Conservation (phyloP, 1,140 invertebrate genomes). For the Holcopasites calliopsidis region DNA sequence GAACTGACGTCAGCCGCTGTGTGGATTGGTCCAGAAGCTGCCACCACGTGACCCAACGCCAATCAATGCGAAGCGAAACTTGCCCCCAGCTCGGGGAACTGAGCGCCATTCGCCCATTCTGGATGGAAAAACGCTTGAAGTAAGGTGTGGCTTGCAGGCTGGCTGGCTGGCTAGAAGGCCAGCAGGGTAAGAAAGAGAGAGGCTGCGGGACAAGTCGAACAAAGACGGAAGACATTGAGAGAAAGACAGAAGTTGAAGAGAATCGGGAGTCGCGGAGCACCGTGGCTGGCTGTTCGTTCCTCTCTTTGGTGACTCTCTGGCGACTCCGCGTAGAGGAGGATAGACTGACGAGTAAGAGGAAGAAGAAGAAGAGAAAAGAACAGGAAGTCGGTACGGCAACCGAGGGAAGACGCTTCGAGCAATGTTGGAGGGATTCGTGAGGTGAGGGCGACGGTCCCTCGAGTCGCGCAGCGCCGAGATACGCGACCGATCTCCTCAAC, state of each 20-base stretch:
- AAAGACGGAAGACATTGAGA: conserved; percentile 8
- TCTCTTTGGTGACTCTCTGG: not conserved
- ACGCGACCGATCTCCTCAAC: conserved; percentile 26
- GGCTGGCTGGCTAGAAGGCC: conserved; percentile 25
- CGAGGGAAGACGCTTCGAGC: conserved; percentile 29
- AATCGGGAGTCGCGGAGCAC: not conserved
- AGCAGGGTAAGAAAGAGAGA: conserved; percentile 9
- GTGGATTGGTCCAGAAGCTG: conserved; percentile 67
- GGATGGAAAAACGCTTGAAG: conserved; percentile 69
- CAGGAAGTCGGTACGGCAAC: conserved; percentile 31
- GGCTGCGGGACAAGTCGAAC: not conserved
- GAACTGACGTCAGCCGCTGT: conserved; percentile 78
- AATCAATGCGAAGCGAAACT: conserved; percentile 57
- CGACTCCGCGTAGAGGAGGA: not conserved
- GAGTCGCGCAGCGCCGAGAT: conserved; percentile 38
- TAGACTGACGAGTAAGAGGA: not conserved
- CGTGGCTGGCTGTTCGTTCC: not conserved
- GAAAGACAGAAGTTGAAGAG: conserved; percentile 32
- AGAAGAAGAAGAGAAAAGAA: conserved; percentile 15
- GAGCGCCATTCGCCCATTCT: conserved; percentile 74
- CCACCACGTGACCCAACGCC: conserved; percentile 75
- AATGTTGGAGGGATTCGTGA: conserved; percentile 50
- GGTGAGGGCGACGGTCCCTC: conserved; percentile 47
- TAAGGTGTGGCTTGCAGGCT: conserved; percentile 70
- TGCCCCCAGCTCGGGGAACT: conserved; percentile 57